Conservation (phyloP, 2,797 vertebrate species). For the Etheostoma perlongum region DNA sequence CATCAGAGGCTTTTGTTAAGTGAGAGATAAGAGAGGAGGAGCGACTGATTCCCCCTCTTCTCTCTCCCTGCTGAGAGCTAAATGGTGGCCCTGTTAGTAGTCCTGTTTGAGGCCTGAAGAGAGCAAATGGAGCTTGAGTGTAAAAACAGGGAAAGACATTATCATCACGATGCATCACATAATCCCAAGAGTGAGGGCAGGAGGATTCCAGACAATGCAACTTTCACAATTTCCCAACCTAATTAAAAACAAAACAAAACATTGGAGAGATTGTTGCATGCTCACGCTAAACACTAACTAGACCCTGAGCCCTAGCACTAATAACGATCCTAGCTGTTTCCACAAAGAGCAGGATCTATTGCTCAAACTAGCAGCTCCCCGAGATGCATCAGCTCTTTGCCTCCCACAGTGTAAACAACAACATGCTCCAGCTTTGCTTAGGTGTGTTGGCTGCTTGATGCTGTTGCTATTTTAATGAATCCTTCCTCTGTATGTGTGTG, state of each 20-base stretch:
- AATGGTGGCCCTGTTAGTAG: constrained; percentile 62
- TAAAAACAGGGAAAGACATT: constrained; percentile 63
- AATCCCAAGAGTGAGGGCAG: constrained; percentile 43
- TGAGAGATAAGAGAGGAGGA: constrained; percentile 78
- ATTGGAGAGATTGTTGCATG: constrained; percentile 52
- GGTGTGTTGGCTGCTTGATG: constrained; percentile 61
- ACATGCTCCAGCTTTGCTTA: constrained; percentile 51
- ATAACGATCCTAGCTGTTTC: constrained; percentile 49
- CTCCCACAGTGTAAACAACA: constrained; percentile 74
- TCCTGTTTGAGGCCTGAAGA: constrained; percentile 61
- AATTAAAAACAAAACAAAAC: constrained; percentile 62
- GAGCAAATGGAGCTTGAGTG: constrained; percentile 68
- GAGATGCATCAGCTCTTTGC: constrained; percentile 62
- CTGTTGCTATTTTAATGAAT: constrained; percentile 69
- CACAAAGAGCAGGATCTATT: constrained; percentile 49
- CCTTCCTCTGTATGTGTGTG: constrained; percentile 20
- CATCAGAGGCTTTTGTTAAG: constrained; percentile 82
- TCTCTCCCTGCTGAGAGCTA: constrained; percentile 71
- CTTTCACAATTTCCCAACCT: constrained; percentile 12
- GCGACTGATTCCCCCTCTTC: constrained; percentile 54
- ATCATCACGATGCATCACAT: constrained; percentile 63
- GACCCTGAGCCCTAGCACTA: constrained; percentile 44
- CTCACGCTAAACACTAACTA: constrained; percentile 35
- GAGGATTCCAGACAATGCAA: constrained; percentile 30
- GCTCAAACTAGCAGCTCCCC: constrained; percentile 57